A percentile compares a stretch with the other conserved stretches of the same genome.
phyloP scores from a whole-genome alignment of 1,140 invertebrate species.

The Bicyclus anynana region DNA sequence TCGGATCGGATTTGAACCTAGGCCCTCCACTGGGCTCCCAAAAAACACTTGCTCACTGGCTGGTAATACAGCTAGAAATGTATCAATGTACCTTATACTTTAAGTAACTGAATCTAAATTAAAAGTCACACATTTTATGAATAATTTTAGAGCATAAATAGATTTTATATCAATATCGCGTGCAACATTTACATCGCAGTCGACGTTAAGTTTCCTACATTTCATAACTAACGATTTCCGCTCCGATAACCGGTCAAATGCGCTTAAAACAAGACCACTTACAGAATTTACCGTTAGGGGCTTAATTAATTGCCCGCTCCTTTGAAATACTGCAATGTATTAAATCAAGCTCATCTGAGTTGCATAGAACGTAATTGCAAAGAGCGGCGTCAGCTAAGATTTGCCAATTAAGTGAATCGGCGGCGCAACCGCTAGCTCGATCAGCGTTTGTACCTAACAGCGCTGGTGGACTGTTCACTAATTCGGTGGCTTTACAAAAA shows the following conservation, averaged over 20 bases:
- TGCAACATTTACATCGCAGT: background rate
- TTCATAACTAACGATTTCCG: constrained; percentile 3
- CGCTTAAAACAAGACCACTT: constrained; percentile 10
- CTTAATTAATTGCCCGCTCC: constrained; percentile 19
- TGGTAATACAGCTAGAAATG: too few species aligned
- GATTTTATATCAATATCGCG: background rate
- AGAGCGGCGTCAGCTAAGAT: constrained; percentile 69
- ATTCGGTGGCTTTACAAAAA: constrained; percentile 14
- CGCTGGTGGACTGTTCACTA: constrained; percentile 6
- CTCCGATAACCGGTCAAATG: constrained; percentile 8
- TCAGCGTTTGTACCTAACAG: constrained; percentile 34
- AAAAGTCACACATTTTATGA: too few species aligned
- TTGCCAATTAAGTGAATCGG: constrained; percentile 69
- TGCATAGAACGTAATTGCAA: constrained; percentile 66
- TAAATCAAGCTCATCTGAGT: constrained; percentile 42
- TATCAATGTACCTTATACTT: too few species aligned
- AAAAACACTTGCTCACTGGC: too few species aligned
- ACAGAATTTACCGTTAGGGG: constrained; percentile 10
- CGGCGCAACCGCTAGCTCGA: constrained; percentile 55
- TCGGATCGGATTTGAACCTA: too few species aligned
- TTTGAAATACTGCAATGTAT: constrained; percentile 36
- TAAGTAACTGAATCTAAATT: too few species aligned
- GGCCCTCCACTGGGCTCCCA: too few species aligned
- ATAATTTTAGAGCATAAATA: background rate
- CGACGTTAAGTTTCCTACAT: background rate